A percentile compares a stretch with the other conserved stretches of the same genome.
phyloP scores from a whole-genome alignment of 2,113 vertebrate species.

The Epinephelus fuscoguttatus region DNA sequence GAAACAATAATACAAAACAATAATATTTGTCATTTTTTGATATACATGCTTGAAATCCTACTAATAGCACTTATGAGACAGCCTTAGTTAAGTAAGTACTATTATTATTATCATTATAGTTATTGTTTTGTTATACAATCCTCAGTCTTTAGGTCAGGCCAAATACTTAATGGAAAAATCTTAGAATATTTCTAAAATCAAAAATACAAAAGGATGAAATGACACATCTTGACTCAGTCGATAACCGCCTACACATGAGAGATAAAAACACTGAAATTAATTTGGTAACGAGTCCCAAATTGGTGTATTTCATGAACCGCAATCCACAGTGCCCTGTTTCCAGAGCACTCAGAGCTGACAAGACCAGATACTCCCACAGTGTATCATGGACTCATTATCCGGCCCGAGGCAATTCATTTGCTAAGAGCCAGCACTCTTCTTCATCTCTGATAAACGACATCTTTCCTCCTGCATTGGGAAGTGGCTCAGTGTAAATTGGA shows the following conservation, averaged over 20 bases:
- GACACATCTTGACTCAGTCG: conserved; percentile 12
- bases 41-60: conserved; percentile 3
- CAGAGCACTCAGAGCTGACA: conserved; percentile 30
- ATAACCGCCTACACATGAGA: conserved; percentile 8
- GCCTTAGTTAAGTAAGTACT: conserved; percentile 27
- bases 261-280: neutral
- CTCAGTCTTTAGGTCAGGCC: conserved; percentile 3
- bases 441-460: conserved; percentile 49
- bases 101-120: no score
- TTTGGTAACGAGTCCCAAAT: conserved; percentile 11
- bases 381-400: conserved; percentile 43
- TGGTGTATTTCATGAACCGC: conserved; percentile 14
- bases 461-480: conserved; percentile 36
- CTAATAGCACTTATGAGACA: neutral
- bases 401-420: conserved; percentile 38
- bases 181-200: conserved; percentile 27
- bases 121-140: conserved; percentile 18
- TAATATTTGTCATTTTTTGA: neutral
- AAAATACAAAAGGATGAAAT: conserved; percentile 2
- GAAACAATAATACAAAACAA: conserved; percentile 23
- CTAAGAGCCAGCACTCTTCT: conserved; percentile 13
- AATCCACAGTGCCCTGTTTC: conserved; percentile 10
- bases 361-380: conserved; percentile 37
- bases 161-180: conserved; percentile 33
- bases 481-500: conserved; percentile 51